Conservation (phyloP, 2,113 vertebrate genomes). For the Pithys albifrons region DNA sequence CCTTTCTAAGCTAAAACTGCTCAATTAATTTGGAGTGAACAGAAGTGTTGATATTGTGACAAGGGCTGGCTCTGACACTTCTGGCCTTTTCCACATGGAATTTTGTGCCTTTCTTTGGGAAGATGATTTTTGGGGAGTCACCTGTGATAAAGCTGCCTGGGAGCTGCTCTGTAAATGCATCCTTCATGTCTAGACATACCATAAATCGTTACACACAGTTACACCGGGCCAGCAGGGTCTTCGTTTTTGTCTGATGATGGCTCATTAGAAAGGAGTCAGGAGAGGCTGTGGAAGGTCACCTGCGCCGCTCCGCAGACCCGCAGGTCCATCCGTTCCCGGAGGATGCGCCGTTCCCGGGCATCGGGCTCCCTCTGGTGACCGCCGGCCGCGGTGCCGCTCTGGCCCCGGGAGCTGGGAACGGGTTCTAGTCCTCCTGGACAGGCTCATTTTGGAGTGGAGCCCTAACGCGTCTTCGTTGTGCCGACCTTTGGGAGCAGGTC, state of each 20-base stretch:
- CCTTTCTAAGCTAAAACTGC: neutral
- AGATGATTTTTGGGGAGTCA: neutral
- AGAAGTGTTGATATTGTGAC: rapidly evolving
- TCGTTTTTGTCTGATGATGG: rapidly evolving
- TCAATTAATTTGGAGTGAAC: neutral
- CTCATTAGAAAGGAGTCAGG: neutral
- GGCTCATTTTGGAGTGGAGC: rapidly evolving
- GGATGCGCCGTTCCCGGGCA: neutral
- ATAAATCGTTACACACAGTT: neutral
- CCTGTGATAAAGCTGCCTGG: neutral
- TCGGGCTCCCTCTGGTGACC: slow-evolving; percentile 36
- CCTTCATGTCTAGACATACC: rapidly evolving
- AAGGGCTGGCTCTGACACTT: neutral
- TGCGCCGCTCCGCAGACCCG: rapidly evolving
- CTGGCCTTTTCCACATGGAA: neutral
- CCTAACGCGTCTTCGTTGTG: rapidly evolving
- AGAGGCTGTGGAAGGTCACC: neutral
- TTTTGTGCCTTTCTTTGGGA: neutral
- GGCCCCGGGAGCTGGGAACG: neutral
- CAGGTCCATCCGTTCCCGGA: rapidly evolving
- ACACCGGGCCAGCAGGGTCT: neutral
- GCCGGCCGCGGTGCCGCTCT: neutral
- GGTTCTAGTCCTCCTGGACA: rapidly evolving
- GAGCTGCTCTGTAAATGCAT: neutral
- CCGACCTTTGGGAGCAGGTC: rapidly evolving